Base-by-base conservation (phyloP, 1,140 invertebrate genomes). In the Psilanteris sp. region DNA sequence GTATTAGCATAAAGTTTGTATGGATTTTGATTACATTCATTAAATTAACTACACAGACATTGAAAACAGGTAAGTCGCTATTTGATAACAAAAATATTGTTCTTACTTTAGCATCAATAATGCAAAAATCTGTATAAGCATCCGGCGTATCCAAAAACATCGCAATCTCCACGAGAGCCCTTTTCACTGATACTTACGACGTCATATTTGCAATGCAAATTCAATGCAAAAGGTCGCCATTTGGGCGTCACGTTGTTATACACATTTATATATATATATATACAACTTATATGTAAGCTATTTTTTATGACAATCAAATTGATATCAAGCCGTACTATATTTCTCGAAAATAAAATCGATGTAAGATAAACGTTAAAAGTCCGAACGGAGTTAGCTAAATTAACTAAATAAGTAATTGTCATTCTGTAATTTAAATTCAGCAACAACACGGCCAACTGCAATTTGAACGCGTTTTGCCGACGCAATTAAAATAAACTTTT, bases 231-330 rank as follows among this genome's bases (percentile, higher is more conserved):
- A 72, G 50, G 59, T 73, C 59, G 59, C 50, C 70, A 39, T 29
- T 54, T 64, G 41, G 52, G 41, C 50, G 55, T 57, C 27, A 34
- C 20, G 41, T 62, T 59, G 52, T 59, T 57, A n/a, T n/a, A 64
- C 29, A 70, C 39, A 55, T 54, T 52, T 61, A 57, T 50, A 29
- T 39, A 52, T 32, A 31, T 13, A 52, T 29, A 39, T 39, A 57
- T 11, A 26, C 5, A n/a, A 20, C 18, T 2, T 5, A 20, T 5
- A 20, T 20, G 18, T 20, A 20, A 2, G 5, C 18, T 77, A 71
- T 77, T 77, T 77, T 77, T 72, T 77, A 77, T 68, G 74, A 68
- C 55, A 24, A 62, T 77, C 62, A 62, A 71, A 77, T 67, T 46
- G 55, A 18, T 61, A 77, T 77, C 62, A 77, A 72, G 55, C 62